Base-by-base conservation (phyloP, 2,888 invertebrate genomes). In the Leucophora obtusa region DNA sequence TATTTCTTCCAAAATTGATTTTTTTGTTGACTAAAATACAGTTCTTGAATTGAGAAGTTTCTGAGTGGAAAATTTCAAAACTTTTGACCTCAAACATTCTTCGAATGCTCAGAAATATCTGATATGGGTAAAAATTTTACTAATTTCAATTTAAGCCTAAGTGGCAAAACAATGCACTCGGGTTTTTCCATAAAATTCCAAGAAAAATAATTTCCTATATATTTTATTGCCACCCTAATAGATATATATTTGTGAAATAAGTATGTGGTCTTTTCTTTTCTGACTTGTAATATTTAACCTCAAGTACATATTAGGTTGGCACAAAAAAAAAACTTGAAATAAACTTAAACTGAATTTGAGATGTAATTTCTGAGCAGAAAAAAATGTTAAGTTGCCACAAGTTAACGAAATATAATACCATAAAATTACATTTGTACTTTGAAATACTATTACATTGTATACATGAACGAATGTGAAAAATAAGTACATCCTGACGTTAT, bases 281-380 rank as follows among this genome's bases (percentile, higher is more conserved):
- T 38, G 35, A 56, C 28, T 50, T 58, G 10, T 53, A 17, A 38
- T 38, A 21, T 38, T 66, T 66, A 35, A 54, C 65, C 53, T 38
- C 18, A 54, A 53, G 17, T 54, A 54, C 9, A 66, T 38, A 38
- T 38, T 9, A 38, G 15, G 35, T 4, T 21, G 14, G 50, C 35
- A 28, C 28, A 28, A 28, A 28, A 28, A 21, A 18, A 1, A 53
- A 17, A 56, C 14, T 14, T 18, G 28, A 47, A 66, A 68, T 66
- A 66, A 62, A 68, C 33, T 62, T 53, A 60, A 74, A 47, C 59
- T 47, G 21, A 60, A 75, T 62, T 68, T 24, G 21, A 62, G 62
- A 75, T 74, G 60, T 68, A 43, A 68, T 75, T 75, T 62, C 18
- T 24, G 4, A 53, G 11, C 17, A 11, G 4, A 18, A 53, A 66